Conservation (phyloP, 2,113 vertebrate genomes). For the Proteles cristata region DNA sequence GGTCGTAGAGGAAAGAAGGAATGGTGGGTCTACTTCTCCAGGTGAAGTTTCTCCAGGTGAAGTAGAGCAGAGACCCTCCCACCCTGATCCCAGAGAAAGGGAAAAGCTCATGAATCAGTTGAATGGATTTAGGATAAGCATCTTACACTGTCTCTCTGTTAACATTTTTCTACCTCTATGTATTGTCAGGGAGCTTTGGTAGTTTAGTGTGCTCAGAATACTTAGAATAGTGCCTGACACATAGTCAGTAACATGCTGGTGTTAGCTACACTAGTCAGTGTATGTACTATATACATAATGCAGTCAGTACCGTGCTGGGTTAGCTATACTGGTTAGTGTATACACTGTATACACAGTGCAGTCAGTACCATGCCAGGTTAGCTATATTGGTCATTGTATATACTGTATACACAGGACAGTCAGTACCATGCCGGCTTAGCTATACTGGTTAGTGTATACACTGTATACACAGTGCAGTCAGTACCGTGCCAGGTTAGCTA, state of each 20-base stretch:
- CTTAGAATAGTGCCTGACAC: too few relatives aligned
- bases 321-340: too few relatives aligned
- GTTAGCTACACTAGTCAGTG: not conserved
- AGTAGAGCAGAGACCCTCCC: not conserved
- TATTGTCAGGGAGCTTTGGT: not conserved
- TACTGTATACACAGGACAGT: too few relatives aligned
- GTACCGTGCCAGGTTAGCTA: too few relatives aligned
- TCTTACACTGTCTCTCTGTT: not conserved
- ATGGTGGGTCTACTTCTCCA: not conserved
- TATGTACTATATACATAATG: too few relatives aligned
- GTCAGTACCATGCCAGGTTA: too few relatives aligned
- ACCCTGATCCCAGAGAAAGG: not conserved
- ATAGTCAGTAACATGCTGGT: accelerated
- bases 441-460: too few relatives aligned
- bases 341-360: too few relatives aligned
- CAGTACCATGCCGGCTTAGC: too few relatives aligned
- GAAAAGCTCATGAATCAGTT: accelerated
- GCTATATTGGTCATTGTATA: too few relatives aligned
- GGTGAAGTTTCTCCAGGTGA: not conserved
- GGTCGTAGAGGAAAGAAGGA: not conserved
- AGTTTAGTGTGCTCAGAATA: not conserved
- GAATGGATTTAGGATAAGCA: not conserved
- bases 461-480: too few relatives aligned
- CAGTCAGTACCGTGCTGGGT: too few relatives aligned
- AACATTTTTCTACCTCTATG: not conserved